phyloP scores from a whole-genome alignment of 1,140 invertebrate species.

The Drosophila nigrodunni region DNA sequence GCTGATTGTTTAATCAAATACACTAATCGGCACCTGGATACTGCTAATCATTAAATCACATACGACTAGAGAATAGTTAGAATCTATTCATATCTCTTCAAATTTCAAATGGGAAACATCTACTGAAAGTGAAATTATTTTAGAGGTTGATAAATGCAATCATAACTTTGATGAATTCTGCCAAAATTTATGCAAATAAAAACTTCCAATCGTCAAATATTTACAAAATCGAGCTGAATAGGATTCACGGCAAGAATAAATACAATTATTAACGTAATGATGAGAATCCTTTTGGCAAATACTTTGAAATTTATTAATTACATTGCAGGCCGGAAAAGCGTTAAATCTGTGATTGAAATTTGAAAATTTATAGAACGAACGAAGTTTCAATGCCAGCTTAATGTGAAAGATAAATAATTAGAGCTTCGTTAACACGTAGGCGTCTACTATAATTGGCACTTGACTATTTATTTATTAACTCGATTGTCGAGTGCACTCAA shows the following conservation, averaged over 20 bases:
- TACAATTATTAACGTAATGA: neutral
- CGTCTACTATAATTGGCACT: neutral
- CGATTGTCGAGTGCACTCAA: conserved; percentile 10
- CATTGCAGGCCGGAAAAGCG: neutral
- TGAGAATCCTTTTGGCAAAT: conserved; percentile 2
- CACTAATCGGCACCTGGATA: conserved; percentile 55
- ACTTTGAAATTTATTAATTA: conserved; percentile 10
- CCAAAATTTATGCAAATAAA: neutral
- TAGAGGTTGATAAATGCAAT: neutral
- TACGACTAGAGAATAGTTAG: neutral
- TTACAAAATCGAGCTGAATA: neutral
- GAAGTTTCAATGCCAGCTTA: conserved; percentile 23
- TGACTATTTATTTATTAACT: conserved; percentile 23
- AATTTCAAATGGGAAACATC: neutral
- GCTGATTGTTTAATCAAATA: conserved; percentile 85
- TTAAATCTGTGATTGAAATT: neutral
- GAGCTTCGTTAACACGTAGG: conserved; percentile 30
- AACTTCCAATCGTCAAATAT: conserved; percentile 7
- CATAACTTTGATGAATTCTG: neutral
- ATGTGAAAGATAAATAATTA: conserved; percentile 37
- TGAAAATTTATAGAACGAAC: conserved; percentile 3
- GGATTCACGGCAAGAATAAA: conserved; percentile 1
- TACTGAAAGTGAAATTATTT: conserved; percentile 14
- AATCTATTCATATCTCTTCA: conserved; percentile 9
- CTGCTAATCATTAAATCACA: conserved; percentile 27